Evolutionary conservation across 1,140 invertebrate genomes (phyloP), one percentile per base, ranked within the genome.

Genomic region (Euura saliciscinereae): DNA sequence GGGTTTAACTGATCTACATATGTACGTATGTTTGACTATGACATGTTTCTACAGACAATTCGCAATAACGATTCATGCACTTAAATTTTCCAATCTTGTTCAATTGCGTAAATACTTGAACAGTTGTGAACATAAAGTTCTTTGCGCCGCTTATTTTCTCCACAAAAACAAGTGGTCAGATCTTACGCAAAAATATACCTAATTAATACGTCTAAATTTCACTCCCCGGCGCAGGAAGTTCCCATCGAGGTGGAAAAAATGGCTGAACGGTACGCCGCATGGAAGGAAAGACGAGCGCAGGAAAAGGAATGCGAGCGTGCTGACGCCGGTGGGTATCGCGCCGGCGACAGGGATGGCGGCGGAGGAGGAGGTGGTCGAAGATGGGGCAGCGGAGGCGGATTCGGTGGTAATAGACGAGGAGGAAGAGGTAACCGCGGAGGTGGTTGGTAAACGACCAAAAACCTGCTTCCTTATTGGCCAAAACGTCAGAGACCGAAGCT

Each of bases 241-340:
- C 95, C 94, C 6, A 84, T 91, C n/a, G 91, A 94, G 77, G 79
- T 96, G 42, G 83, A 89, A 43, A 77, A 87, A n/a, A 95, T 96
- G 94, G 89, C 93, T 11, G 82, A 90, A 65, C 88, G 93, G 42
- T 93, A 90, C 80, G 85, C 89, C 28, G 90, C 85, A 2, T 91
- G 90, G 90, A 93, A 92, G 73, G 86, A 91, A 44, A 89, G 89
- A 65, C 87, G 86, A 66, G 87, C 82, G 8, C 82, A 84, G 44
- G 90, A 90, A 13, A 84, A 82, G 73, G 81, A 87, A 66, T 65
- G 69, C 11, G 76, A 76, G 10, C 67, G 77, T 5, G 43, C 72
- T 7, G 79, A 82, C 6, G 71, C 74, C 28, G 77, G 78, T 43
- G 76, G 83, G 71, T 44, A 72, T 44, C 71, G 77, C 7, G 66